Conservation (phyloP, 35 echinoderm and acorn worm species). For the Heliocidaris tuberculata region DNA sequence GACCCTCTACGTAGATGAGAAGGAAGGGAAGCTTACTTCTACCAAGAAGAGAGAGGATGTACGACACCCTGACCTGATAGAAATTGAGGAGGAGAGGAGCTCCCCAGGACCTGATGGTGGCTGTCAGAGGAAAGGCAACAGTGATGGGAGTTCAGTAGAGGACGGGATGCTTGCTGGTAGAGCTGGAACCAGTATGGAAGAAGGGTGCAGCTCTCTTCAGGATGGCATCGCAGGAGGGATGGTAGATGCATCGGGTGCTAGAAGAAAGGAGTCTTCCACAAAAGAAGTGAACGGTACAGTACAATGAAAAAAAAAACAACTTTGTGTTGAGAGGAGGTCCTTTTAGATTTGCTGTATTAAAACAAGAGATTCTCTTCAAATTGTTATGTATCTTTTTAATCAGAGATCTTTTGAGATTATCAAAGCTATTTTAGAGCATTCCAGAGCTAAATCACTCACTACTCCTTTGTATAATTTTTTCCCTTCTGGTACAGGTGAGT, state of each 20-base stretch:
- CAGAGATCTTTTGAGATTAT: too few species aligned
- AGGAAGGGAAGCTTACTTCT: background rate
- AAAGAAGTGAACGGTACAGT: too few species aligned
- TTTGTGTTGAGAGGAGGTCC: too few species aligned
- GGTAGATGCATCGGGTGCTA: background rate
- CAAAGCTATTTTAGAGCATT: too few species aligned
- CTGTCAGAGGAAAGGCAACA: background rate
- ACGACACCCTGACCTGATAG: background rate
- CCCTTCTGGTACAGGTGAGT: background rate
- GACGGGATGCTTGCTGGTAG: background rate
- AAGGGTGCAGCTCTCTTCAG: background rate
- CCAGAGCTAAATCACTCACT: too few species aligned
- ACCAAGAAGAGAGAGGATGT: background rate
- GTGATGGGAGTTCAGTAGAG: background rate
- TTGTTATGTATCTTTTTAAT: too few species aligned
- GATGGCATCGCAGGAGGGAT: background rate
- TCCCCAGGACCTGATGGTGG: background rate
- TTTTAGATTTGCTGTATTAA: too few species aligned
- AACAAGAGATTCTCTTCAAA: too few species aligned
- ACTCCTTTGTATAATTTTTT: too few species aligned
- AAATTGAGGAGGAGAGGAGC: conserved; percentile 30
- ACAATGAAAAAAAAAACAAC: too few species aligned
- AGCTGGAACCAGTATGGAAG: background rate
- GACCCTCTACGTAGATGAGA: conserved; percentile 21
- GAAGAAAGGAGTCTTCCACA: background rate